Conservation (phyloP, 2,888 invertebrate genomes). For the Pseudococcus viburni region DNA sequence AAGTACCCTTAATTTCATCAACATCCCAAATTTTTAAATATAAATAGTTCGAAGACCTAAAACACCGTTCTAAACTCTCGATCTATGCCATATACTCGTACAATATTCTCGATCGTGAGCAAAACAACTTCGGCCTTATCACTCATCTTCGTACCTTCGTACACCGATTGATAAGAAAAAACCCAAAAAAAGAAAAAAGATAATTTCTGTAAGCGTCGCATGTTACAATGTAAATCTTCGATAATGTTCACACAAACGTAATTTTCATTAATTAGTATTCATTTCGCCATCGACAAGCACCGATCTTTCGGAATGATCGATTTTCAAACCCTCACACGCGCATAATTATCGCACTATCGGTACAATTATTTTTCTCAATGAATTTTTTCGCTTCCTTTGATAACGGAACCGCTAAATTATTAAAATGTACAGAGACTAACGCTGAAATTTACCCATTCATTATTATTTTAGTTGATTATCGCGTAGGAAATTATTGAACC, state of each 20-base stretch:
- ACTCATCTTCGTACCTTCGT: neutral
- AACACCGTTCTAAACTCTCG: neutral
- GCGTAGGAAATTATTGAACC: neutral
- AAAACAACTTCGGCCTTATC: neutral
- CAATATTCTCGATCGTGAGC: neutral
- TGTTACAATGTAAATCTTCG: neutral
- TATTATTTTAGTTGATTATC: neutral
- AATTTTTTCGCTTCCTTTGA: neutral
- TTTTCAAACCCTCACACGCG: neutral
- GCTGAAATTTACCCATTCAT: neutral
- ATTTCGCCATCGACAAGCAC: neutral
- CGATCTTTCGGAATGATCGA: neutral
- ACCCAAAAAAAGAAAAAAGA: neutral
- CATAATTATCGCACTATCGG: neutral
- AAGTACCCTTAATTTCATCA: neutral
- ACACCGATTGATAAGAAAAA: neutral
- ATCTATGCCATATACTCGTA: neutral
- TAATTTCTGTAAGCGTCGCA: neutral
- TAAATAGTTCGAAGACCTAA: too few species aligned
- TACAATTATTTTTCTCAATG: constrained; percentile 2
- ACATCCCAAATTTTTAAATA: too few species aligned
- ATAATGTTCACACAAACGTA: neutral
- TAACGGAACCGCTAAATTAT: neutral
- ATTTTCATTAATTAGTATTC: constrained; percentile 3
- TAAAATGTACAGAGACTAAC: neutral